Percentiles rank a stretch among this genome's conserved stretches.
These are phyloP conservation scores for Volucella inanis DNA, from an alignment of 2,888 invertebrate species.

Conservation along the genomic window DNA sequence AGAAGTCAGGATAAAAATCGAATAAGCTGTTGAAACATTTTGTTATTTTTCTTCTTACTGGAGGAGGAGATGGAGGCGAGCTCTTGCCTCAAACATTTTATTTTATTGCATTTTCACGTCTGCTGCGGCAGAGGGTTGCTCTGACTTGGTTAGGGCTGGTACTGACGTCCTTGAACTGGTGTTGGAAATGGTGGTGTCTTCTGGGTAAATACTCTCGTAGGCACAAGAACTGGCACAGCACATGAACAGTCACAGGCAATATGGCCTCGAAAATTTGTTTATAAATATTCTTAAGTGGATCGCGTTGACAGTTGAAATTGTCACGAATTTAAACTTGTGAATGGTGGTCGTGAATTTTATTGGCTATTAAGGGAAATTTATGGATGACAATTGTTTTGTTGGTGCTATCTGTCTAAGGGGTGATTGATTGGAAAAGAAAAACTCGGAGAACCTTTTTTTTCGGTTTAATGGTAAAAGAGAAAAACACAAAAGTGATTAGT, in stretches of 20 bases:
- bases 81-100: slow-evolving; percentile 31
- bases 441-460: not conserved
- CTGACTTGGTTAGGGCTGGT: not conserved
- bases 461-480: not conserved
- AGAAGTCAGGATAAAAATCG: slow-evolving; percentile 36
- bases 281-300: slow-evolving; percentile 75
- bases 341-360: slow-evolving; percentile 71
- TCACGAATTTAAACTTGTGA: slow-evolving; percentile 73
- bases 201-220: not conserved
- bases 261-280: slow-evolving; percentile 68
- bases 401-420: slow-evolving; percentile 39
- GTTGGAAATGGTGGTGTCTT: slow-evolving; percentile 3
- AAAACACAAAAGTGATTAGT: slow-evolving; percentile 17
- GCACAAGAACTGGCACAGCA: slow-evolving; percentile 7
- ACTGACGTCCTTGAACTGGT: slow-evolving; percentile 8
- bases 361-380: slow-evolving; percentile 73
- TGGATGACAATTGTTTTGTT: slow-evolving; percentile 63
- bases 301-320: slow-evolving; percentile 73
- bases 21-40: slow-evolving; percentile 36
- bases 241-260: slow-evolving; percentile 26
- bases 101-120: slow-evolving; percentile 63
- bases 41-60: not conserved
- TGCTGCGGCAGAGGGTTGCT: slow-evolving; percentile 25
- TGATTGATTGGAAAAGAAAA: slow-evolving; percentile 55
- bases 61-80: slow-evolving; percentile 12